Percentiles rank a stretch among this genome's conserved stretches.
Evolutionary conservation across 2,888 invertebrate genomes (phyloP).

Genomic region (Drosophila limbata): DNA sequence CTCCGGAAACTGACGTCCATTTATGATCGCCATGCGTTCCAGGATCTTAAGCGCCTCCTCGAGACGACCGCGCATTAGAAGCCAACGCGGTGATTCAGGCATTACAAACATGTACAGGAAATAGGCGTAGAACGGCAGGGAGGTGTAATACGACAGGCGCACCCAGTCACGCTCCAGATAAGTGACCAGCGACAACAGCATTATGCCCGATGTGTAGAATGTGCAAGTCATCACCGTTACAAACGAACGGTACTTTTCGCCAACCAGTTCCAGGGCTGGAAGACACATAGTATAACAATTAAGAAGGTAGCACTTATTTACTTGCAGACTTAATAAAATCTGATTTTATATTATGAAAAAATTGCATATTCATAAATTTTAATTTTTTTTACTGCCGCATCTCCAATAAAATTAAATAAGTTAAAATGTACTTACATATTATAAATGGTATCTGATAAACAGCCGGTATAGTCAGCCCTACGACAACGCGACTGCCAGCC

Average conservation of each 20-base stretch:
- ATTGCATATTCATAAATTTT: no score
- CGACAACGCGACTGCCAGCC: conserved; percentile 92
- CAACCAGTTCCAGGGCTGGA: conserved; percentile 95
- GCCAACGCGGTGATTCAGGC: conserved; percentile 96
- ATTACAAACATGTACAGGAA: conserved; percentile 94
- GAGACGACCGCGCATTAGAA: conserved; percentile 92
- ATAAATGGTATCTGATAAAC: conserved; percentile 98
- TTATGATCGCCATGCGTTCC: conserved; percentile 91
- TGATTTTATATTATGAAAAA: no score
- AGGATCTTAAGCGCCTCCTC: conserved; percentile 93
- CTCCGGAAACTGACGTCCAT: conserved; percentile 91
- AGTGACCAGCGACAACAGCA: conserved; percentile 93
- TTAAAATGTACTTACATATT: conserved; percentile 89
- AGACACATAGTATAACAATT: conserved; percentile 52
- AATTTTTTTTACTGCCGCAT: no score
- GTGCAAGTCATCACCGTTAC: conserved; percentile 96
- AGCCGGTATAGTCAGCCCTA: conserved; percentile 96
- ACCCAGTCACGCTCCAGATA: conserved; percentile 95
- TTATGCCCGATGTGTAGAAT: conserved; percentile 94
- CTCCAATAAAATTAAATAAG: background rate
- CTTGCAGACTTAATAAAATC: no score
- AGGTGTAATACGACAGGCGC: conserved; percentile 91
- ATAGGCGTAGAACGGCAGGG: conserved; percentile 93
- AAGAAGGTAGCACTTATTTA: background rate
- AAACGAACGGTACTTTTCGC: conserved; percentile 95